Conservation (phyloP, 2,113 vertebrate genomes). For the Cairina moschata region DNA sequence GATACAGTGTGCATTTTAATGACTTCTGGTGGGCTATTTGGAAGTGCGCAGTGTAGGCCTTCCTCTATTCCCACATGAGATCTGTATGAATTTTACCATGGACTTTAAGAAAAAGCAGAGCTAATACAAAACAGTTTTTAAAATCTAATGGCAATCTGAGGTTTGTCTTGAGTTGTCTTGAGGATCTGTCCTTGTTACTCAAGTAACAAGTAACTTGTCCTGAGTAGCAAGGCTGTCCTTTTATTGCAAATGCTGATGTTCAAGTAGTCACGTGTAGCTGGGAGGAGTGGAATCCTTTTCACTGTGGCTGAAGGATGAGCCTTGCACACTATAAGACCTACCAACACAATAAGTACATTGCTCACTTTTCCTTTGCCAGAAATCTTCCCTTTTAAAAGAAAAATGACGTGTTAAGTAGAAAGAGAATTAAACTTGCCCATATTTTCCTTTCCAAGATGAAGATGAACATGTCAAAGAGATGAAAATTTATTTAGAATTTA, state of each 20-base stretch:
- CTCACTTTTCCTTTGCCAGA: not conserved
- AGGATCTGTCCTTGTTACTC: too few species aligned
- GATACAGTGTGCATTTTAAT: not conserved
- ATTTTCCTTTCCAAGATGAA: not conserved
- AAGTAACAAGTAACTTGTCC: too few species aligned
- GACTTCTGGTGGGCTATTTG: not conserved
- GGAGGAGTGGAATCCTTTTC: not conserved
- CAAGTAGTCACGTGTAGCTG: not conserved
- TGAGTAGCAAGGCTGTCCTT: not conserved
- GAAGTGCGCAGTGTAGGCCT: not conserved
- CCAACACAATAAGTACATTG: not conserved
- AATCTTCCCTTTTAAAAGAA: not conserved
- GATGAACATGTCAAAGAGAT: not conserved
- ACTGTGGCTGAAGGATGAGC: not conserved
- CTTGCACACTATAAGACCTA: not conserved
- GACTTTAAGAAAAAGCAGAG: not conserved
- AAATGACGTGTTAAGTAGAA: not conserved
- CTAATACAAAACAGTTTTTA: not conserved
- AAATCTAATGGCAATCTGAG: not conserved
- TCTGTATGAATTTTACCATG: not conserved
- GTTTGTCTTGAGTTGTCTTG: not conserved
- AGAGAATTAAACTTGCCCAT: fast-evolving
- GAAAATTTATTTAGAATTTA: not conserved
- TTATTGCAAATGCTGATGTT: not conserved
- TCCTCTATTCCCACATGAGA: not conserved